A percentile compares a stretch with the other conserved stretches of the same genome.
Conservation (phyloP, 2,888 invertebrate species). For the Amorpha juglandis region DNA sequence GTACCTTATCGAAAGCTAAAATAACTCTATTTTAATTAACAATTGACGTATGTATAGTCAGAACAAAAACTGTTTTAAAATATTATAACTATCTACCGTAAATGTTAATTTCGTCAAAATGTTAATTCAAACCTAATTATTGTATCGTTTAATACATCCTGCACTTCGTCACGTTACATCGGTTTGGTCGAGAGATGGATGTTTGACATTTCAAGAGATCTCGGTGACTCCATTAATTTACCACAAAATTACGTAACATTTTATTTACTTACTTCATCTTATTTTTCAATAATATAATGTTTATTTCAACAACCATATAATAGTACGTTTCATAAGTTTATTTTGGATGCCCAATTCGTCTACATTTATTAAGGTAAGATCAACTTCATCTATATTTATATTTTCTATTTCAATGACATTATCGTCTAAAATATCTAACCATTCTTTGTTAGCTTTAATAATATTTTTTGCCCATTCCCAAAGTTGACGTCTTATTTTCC, state of each 20-base stretch:
- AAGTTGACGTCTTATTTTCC: conserved; percentile 43
- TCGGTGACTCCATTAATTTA: background rate
- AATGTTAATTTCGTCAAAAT: background rate
- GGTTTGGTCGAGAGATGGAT: background rate
- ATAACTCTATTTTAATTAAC: conserved; percentile 55
- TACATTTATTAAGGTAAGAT: conserved; percentile 48
- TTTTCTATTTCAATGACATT: conserved; percentile 51
- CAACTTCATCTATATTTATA: conserved; percentile 51
- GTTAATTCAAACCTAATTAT: no score
- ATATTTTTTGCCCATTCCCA: conserved; percentile 49
- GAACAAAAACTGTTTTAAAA: conserved; percentile 32
- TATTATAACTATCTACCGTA: background rate
- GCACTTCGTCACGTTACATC: no score
- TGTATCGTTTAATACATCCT: no score
- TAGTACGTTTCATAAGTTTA: conserved; percentile 45
- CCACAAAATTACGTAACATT: background rate
- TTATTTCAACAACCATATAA: conserved; percentile 51
- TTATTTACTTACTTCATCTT: background rate
- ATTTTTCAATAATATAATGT: background rate
- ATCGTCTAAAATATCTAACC: conserved; percentile 42
- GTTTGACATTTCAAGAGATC: background rate
- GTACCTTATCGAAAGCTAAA: conserved; percentile 56
- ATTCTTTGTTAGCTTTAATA: conserved; percentile 45
- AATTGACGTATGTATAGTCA: conserved; percentile 41
- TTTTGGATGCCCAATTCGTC: conserved; percentile 51